Evolutionary conservation across 2,888 invertebrate genomes (phyloP).

Genomic region (Synanthedon andrenaeformis): DNA sequence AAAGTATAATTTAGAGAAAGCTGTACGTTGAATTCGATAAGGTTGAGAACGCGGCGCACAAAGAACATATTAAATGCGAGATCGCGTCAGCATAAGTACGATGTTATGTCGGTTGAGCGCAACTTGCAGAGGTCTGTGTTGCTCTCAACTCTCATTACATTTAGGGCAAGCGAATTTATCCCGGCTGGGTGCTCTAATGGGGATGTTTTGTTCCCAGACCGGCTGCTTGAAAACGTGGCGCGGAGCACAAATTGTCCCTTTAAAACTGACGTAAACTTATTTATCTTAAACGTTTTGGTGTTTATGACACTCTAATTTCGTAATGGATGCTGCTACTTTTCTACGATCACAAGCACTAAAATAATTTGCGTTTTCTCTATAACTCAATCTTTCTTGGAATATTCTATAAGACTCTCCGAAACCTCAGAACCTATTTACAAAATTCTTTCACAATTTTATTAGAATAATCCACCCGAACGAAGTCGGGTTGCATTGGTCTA

Average conservation of each 20-base stretch:
- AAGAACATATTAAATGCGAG: too few species aligned
- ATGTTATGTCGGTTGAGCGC: background rate
- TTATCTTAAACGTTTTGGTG: background rate
- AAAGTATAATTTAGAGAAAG: conserved; percentile 2
- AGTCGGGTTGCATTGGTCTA: too few species aligned
- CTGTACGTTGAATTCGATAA: background rate
- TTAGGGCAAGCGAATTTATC: conserved; percentile 5
- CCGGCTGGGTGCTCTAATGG: conserved; percentile 5
- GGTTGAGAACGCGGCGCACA: too few species aligned
- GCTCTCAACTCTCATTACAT: conserved; percentile 5
- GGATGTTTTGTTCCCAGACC: conserved; percentile 7
- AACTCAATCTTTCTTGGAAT: too few species aligned
- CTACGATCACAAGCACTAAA: too few species aligned
- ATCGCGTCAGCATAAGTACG: background rate
- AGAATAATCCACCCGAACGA: too few species aligned
- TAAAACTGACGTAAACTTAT: conserved; percentile 4
- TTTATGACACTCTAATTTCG: background rate
- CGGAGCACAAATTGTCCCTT: conserved; percentile 5
- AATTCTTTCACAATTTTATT: too few species aligned
- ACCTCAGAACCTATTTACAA: too few species aligned
- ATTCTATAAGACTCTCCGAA: too few species aligned
- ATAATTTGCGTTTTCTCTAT: too few species aligned
- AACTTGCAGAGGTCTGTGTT: background rate
- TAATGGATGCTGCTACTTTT: background rate
- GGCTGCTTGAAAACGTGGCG: conserved; percentile 4